Base-by-base conservation (phyloP, 2,888 invertebrate species). In the Cryptocephalus primarius region DNA sequence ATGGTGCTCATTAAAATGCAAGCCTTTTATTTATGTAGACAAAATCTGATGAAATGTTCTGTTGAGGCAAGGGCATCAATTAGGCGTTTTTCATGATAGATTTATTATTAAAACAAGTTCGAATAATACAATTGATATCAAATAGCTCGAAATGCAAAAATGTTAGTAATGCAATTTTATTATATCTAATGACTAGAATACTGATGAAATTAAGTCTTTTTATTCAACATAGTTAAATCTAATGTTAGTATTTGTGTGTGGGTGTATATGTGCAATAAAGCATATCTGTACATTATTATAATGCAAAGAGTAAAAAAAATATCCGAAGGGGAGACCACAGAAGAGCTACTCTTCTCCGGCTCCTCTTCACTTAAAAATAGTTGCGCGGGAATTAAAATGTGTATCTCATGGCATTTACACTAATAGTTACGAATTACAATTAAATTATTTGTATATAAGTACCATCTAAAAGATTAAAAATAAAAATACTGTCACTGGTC, bases 151-250 rank as follows among this genome's bases (percentile, higher is more conserved):
- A 22, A 22, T 22, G 22, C 22, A 22, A 22, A 22, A 22, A 22
- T 22, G 22, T 22, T 22, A 22, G 22, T 22, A 22, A 22, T 22
- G 22, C 22, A 22, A 22, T 22, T 22, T 22, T 22, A 22, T 22
- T 22, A 22, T 59, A 62, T 48, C 60, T 64, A 64, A 56, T 65
- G 65, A 65, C 65, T 65, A 65, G 65, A 65, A 64, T 64, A 64
- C 64, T 64, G 64, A 64, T 59, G 56, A 58, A 59, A 61, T 61
- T 60, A 64, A 64, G 64, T 64, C 64, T 64, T 63, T 58, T 58
- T 48, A 57, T 54, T 49, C 46, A 22, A 50, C 8, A 13, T 12
- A 12, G 10, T 54, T 52, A 56, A 55, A 59, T 55, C 59, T 55
- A 57, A 54, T 53, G 22, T 14, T 40, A 12, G 14, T 40, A 12